Evolutionary conservation across 2,888 invertebrate genomes (phyloP), one percentile per base, ranked within the genome.

Genomic region (Heteromyza rotundicornis): DNA sequence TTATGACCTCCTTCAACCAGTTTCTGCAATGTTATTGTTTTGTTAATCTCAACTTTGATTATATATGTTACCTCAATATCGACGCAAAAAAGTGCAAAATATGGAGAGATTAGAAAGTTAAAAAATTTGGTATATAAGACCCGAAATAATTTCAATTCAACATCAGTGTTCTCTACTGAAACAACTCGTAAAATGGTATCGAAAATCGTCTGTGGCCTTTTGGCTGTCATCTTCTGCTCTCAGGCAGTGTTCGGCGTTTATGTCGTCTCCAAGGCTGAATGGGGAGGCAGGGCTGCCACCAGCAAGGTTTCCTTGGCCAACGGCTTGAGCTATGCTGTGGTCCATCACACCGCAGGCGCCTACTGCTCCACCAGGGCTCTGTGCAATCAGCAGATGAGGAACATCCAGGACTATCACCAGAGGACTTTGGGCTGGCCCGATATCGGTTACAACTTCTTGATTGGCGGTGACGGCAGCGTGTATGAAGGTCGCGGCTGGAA

Each of bases 341-440:
- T 90, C 62, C 90, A 90, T 75, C 90, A 90, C 76, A 88, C 88
- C 0, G 88, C 87, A 73, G 87, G 88, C 0, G 82, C 80, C 0
- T 67, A 63, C 17, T 72, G 73, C 36, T 66, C 56, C 40, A 72
- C 68, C 62, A 67, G 57, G 49, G 62, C 10, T 69, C 62, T 55
- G 72, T 76, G 19, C 77, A 77, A 64, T 22, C 27, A 3, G 72
- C 72, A 57, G 75, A 77, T 24, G 73, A 73, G 65, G 64, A 68
- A 12, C 49, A 67, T 0, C 66, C 70, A 59, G 70, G 69, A 3
- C 75, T 73, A 72, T 59, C 60, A 59, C 75, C 76, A 64, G 76
- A 76, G 54, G 74, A 73, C 10, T n/a, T n/a, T n/a, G n/a, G n/a
- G n/a, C n/a, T n/a, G n/a, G n/a, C n/a, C n/a, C n/a, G n/a, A n/a